Conservation (phyloP, 1,140 invertebrate species). For the Trachymyrmex cornetzi region DNA sequence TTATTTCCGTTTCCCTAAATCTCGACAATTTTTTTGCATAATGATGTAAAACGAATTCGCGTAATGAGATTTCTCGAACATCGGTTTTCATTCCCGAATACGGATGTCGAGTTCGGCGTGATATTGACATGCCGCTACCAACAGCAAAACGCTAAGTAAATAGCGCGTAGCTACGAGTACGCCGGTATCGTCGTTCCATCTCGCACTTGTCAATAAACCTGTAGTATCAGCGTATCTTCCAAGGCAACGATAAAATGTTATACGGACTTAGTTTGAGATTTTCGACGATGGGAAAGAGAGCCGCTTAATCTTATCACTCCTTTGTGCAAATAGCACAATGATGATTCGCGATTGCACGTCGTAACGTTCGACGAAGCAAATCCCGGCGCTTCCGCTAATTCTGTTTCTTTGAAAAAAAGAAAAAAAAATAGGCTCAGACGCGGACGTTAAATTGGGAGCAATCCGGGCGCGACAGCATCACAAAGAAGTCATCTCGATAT, state of each 20-base stretch:
- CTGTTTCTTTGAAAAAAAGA: not conserved
- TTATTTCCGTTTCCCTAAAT: not conserved
- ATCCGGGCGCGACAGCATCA: constrained; percentile 8
- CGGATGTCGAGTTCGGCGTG: constrained; percentile 63
- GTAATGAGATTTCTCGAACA: constrained; percentile 24
- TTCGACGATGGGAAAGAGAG: constrained; percentile 72
- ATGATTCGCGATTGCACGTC: constrained; percentile 32
- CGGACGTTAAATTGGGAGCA: constrained; percentile 59
- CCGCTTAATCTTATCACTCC: constrained; percentile 73
- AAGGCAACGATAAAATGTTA: constrained; percentile 64
- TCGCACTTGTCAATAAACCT: constrained; percentile 68
- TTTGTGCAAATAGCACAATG: constrained; percentile 66
- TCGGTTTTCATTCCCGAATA: constrained; percentile 49
- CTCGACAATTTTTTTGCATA: constrained; percentile 21
- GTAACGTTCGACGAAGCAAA: not conserved
- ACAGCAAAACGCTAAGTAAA: constrained; percentile 61
- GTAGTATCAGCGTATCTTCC: constrained; percentile 68
- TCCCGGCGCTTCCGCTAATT: constrained; percentile 27
- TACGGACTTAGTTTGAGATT: constrained; percentile 50
- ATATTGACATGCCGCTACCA: constrained; percentile 73
- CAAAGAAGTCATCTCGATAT: constrained; percentile 47
- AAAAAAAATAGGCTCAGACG: constrained; percentile 3
- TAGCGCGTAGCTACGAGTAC: constrained; percentile 33
- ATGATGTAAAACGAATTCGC: constrained; percentile 48
- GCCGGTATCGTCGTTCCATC: constrained; percentile 44